Conservation (phyloP, 2,797 vertebrate species). For the Catamblyrhynchus diadema region DNA sequence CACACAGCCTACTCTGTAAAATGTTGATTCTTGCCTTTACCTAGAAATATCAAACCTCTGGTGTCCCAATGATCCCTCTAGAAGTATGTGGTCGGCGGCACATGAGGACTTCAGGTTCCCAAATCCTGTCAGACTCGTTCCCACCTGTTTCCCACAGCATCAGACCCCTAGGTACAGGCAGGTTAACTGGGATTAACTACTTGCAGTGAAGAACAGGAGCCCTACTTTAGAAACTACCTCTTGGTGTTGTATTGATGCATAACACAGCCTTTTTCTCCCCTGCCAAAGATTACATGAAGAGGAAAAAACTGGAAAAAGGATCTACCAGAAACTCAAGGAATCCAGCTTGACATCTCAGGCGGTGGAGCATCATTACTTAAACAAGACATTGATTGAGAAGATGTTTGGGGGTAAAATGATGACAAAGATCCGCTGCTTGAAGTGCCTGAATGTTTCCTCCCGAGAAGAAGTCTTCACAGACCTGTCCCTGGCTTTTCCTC, state of each 20-base stretch:
- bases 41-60: background rate
- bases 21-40: background rate
- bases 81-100: background rate
- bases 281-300: conserved; percentile 78
- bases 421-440: conserved; percentile 80
- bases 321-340: conserved; percentile 77
- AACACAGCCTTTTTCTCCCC: background rate
- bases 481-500: conserved; percentile 81
- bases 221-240: background rate
- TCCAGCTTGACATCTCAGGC: conserved; percentile 56
- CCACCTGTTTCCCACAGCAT: background rate
- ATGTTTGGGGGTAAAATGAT: conserved; percentile 85
- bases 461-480: conserved; percentile 83
- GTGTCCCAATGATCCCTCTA: background rate
- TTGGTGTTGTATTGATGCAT: background rate
- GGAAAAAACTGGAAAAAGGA: conserved; percentile 79
- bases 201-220: background rate
- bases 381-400: conserved; percentile 78
- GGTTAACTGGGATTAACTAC: background rate
- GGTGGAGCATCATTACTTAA: conserved; percentile 33
- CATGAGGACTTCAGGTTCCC: background rate
- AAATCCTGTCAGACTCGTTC: background rate
- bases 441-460: conserved; percentile 78
- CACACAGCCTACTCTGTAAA: background rate
- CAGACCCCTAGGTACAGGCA: background rate